Base-by-base conservation (phyloP, 2,888 invertebrate genomes). In the Tipula confusa region DNA sequence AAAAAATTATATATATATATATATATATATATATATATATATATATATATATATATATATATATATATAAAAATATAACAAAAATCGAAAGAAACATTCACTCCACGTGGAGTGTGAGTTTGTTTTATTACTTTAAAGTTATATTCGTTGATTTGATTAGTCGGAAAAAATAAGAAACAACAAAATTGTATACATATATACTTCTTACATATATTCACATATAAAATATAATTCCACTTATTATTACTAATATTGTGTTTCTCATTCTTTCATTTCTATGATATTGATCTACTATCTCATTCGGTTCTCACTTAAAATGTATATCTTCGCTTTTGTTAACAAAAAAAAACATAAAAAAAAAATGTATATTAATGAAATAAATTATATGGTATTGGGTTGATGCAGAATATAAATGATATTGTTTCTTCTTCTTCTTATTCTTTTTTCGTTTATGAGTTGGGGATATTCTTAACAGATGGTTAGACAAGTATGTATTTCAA, bases 101-200 rank as follows among this genome's bases (percentile, higher is more conserved):
- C 64, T 64, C 64, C 64, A 64, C 64, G 64, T 64, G 64, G 64
- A 64, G 64, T 64, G 24, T 64, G 64, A 64, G 64, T 64, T 64
- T 64, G 64, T 9, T 64, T 64, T 64, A 64, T 64, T 64, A 64
- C 64, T 64, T 64, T 64, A 64, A 64, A 64, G 64, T 64, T 64
- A 64, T 64, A 64, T 64, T 64, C 64, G 64, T 64, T 64, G 64
- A 64, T 64, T 64, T 64, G 64, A 64, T 64, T 64, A 64, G 64
- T 64, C 64, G 64, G 64, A 64, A 64, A 43, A 64, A 64, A 64
- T 64, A 64, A 64, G 24, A 64, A 64, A 64, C 64, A 64, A 64
- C 64, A 64, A 64, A 18, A 64, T 43, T 15, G 43, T 43, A 43
- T 43, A 15, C 15, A 6, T 43, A 15, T 15, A 43, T 43, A 43